Base-by-base conservation (phyloP, 2,113 vertebrate species). In the Drymodes brunneopygia region DNA sequence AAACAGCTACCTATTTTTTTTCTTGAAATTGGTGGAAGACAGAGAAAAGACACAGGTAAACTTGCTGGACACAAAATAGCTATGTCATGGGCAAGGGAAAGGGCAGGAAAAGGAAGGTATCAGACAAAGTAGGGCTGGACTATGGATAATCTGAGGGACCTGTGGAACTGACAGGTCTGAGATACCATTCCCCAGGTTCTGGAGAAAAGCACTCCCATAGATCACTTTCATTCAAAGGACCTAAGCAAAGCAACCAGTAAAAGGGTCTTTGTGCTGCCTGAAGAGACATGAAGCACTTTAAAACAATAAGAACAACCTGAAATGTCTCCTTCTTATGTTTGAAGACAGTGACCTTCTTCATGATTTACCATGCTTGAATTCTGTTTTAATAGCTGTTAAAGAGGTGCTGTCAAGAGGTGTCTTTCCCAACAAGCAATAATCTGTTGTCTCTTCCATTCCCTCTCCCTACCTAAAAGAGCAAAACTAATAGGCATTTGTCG, bases 331-430 rank as follows among this genome's bases (percentile, higher is more conserved):
- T 77, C 62, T 35, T 11, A 24, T 42, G 38, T 81, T 35, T 89
- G 31, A 92, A 84, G 29, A 42, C n/a, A 80, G 24, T 11, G 90
- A 53, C 15, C 5, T 57, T 44, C 31, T 56, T 80, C 29, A n/a
- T 54, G 51, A 91, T 78, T 56, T 69, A 83, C 47, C 18, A 48
- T 29, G 23, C 47, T 88, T 88, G 45, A 94, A 64, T 86, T 90
- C 29, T 4, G 35, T 36, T 81, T 82, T 71, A 66, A 74, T 3
- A 87, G 29, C 42, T 50, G 21, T 35, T 74, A 60, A 75, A 73
- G 56, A 84, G 19, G 10, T 70, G 17, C 47, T 86, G 86, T 88
- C 69, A 92, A 57, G 47, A 73, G 21, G 15, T n/a, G 35, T 47
- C 75, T 84, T 81, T 90, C 88, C 40, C 38, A 86, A 40, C 36